Evolutionary conservation across 2,797 vertebrate species (phyloP).

Genomic region (Gymnothorax reevesii): DNA sequence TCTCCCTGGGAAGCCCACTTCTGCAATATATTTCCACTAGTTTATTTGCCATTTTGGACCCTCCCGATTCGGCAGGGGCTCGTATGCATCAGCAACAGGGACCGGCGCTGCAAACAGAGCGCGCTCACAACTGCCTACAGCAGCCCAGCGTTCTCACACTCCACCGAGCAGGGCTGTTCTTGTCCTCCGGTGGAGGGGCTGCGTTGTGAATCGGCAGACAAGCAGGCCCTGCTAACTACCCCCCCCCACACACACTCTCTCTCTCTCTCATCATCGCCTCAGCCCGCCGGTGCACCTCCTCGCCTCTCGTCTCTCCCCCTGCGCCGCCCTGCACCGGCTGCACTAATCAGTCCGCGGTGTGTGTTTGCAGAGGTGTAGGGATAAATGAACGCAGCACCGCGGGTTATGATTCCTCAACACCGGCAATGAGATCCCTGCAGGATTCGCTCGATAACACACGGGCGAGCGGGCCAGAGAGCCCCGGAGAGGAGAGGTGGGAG

Average conservation of each 20-base stretch:
- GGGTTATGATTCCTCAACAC: slow-evolving; percentile 44
- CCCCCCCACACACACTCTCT: background rate
- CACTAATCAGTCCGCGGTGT: slow-evolving; percentile 27
- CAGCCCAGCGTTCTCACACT: background rate
- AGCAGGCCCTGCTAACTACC: slow-evolving; percentile 26
- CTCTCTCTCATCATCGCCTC: background rate
- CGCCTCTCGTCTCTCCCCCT: background rate
- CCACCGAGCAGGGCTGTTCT: background rate
- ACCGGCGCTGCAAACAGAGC: too few species aligned
- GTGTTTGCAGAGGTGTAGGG: slow-evolving; percentile 20
- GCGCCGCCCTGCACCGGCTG: slow-evolving; percentile 20
- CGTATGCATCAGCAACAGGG: too few species aligned
- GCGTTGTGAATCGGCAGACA: background rate
- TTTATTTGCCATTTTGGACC: too few species aligned
- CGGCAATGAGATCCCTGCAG: slow-evolving; percentile 49
- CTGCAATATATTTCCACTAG: too few species aligned
- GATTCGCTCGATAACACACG: slow-evolving; percentile 39
- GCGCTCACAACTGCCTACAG: background rate
- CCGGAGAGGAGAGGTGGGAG: background rate
- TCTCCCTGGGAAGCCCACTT: too few species aligned
- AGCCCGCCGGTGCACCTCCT: background rate
- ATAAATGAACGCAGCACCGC: slow-evolving; percentile 33
- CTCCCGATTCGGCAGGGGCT: too few species aligned
- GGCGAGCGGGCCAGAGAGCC: slow-evolving; percentile 10
- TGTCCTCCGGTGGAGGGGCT: background rate